These are phyloP conservation scores for Nycticryphes semicollaris DNA, from an alignment of 2,113 vertebrate genomes.

Conservation along the genomic window DNA sequence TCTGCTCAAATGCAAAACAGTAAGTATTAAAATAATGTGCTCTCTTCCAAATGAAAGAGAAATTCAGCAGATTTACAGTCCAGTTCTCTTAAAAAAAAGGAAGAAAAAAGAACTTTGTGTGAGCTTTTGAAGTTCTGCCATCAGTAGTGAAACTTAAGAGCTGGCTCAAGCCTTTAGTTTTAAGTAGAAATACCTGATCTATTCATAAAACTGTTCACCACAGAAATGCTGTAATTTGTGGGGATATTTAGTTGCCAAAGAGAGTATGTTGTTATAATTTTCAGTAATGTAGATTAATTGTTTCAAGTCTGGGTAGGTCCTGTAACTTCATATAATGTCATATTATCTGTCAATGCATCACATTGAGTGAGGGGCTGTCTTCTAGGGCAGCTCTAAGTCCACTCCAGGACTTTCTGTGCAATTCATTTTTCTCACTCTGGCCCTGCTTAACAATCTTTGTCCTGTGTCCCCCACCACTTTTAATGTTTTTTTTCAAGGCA, in stretches of 20 bases:
- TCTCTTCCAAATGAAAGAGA: not conserved
- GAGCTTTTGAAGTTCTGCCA: not conserved
- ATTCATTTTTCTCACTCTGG: not conserved
- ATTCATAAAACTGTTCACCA: not conserved
- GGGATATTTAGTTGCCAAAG: not conserved
- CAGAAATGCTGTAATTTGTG: not conserved
- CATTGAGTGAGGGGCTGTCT: not conserved
- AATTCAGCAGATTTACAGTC: not conserved
- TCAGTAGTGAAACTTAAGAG: not conserved
- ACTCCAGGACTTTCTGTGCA: not conserved
- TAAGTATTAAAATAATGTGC: not conserved
- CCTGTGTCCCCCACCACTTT: not conserved
- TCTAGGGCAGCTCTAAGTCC: not conserved
- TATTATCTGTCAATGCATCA: not conserved
- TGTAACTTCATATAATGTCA: not conserved
- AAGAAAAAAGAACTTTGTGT: not conserved
- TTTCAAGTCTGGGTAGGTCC: not conserved
- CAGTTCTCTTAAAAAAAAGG: not conserved
- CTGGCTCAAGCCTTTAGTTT: not conserved
- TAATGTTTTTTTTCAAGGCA: not conserved
- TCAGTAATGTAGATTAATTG: not conserved
- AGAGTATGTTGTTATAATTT: not conserved
- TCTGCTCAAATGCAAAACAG: not conserved
- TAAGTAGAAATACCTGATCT: conserved; percentile 26
- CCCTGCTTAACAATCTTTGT: not conserved